These are phyloP conservation scores for Ivindomyrus marchei DNA, from an alignment of 2,113 vertebrate genomes.

Conservation along the genomic window DNA sequence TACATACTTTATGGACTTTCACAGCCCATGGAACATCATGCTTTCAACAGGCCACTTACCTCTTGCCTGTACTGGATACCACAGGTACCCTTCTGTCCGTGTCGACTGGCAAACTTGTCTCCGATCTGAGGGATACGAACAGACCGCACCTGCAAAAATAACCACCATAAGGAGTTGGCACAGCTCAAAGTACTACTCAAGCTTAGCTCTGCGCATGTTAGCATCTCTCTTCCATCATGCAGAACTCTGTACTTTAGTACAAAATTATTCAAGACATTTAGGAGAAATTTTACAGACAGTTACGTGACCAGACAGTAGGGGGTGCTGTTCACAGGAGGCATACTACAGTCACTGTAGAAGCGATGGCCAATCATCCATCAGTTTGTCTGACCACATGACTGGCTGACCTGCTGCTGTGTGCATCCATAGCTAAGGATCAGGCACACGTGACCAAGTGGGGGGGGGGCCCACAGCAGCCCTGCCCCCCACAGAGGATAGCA, in stretches of 20 bases:
- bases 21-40: background rate
- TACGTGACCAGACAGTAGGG: background rate
- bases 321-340: background rate
- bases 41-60: conserved; percentile 53
- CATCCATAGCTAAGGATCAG: conserved; percentile 37
- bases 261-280: background rate
- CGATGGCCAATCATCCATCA: background rate
- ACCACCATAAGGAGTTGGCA: background rate
- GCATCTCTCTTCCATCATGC: background rate
- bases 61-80: conserved; percentile 98
- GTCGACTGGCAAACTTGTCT: conserved; percentile 96
- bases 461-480: background rate
- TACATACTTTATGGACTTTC: background rate
- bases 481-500: background rate
- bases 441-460: background rate
- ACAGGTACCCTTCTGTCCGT: conserved; percentile 96
- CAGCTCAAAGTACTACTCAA: background rate
- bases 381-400: background rate
- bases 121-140: conserved; percentile 97
- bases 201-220: too few species aligned
- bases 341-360: background rate
- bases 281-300: background rate
- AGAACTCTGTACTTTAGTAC: background rate
- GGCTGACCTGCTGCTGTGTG: conserved; percentile 27
- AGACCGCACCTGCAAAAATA: conserved; percentile 77